Evolutionary conservation across 1,140 invertebrate genomes (phyloP).

Genomic region (Brachionus paranguensis): DNA sequence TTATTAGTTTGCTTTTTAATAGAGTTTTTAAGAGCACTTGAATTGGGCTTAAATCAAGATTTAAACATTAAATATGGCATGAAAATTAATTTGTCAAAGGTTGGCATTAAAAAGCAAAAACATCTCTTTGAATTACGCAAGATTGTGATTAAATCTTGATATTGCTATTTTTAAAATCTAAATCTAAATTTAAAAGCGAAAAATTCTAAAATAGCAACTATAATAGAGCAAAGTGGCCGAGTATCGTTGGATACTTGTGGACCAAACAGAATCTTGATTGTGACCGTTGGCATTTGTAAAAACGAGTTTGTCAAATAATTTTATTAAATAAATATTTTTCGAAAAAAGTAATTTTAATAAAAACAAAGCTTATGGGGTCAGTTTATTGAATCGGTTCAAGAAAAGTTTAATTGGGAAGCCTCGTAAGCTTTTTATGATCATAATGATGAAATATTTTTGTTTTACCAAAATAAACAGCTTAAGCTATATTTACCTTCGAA

Average conservation of each 20-base stretch:
- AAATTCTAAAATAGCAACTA: neutral
- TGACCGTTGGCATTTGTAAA: neutral
- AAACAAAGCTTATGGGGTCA: neutral
- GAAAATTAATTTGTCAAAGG: neutral
- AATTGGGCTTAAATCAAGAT: neutral
- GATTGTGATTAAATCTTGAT: neutral
- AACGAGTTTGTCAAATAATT: neutral
- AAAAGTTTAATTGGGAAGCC: neutral
- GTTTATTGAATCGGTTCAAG: neutral
- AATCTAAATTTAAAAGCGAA: neutral
- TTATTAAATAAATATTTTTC: neutral
- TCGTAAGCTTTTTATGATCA: neutral
- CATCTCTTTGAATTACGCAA: neutral
- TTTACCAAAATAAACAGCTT: neutral
- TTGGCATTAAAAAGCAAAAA: neutral
- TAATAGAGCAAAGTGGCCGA: neutral
- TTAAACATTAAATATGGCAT: neutral
- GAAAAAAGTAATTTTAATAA: neutral
- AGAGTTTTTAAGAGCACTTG: neutral
- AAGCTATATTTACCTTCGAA: neutral
- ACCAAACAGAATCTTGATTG: neutral
- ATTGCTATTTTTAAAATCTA: neutral
- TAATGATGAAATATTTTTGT: neutral
- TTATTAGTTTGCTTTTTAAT: neutral
- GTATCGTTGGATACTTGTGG: neutral